phyloP scores from a whole-genome alignment of 2,797 vertebrate genomes.

The Phoxinus dragarum region DNA sequence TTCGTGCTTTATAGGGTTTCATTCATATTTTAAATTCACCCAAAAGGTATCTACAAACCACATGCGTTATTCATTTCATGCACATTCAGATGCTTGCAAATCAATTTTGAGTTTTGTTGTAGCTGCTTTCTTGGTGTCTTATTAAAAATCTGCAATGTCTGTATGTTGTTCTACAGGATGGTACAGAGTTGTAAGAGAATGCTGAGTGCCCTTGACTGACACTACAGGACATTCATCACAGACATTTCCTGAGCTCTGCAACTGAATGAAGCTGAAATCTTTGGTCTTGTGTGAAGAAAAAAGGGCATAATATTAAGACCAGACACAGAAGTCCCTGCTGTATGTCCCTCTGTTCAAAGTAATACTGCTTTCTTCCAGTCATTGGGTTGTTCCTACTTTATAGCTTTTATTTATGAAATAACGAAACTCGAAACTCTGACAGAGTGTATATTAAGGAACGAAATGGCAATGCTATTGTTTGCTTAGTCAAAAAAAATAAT shows the following conservation, averaged over 20 bases:
- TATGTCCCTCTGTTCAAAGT: background rate
- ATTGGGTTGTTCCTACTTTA: background rate
- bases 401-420: background rate
- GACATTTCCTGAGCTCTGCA: background rate
- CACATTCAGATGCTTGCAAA: background rate
- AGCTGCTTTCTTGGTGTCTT: background rate
- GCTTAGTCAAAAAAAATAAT: background rate
- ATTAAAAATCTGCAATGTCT: background rate
- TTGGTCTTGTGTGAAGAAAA: background rate
- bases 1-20: background rate
- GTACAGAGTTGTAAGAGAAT: constrained; percentile 41
- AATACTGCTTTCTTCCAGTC: background rate
- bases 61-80: background rate
- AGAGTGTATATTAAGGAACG: background rate
- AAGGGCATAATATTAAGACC: constrained; percentile 6
- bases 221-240: no score
- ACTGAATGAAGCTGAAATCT: constrained; percentile 23
- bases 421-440: background rate
- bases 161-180: background rate
- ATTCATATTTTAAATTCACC: background rate
- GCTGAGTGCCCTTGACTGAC: no score
- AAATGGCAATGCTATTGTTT: background rate
- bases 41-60: background rate
- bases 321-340: background rate
- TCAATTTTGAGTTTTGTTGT: background rate